These are phyloP conservation scores for Hassar affinis DNA, from an alignment of 2,113 vertebrate species.

Conservation along the genomic window DNA sequence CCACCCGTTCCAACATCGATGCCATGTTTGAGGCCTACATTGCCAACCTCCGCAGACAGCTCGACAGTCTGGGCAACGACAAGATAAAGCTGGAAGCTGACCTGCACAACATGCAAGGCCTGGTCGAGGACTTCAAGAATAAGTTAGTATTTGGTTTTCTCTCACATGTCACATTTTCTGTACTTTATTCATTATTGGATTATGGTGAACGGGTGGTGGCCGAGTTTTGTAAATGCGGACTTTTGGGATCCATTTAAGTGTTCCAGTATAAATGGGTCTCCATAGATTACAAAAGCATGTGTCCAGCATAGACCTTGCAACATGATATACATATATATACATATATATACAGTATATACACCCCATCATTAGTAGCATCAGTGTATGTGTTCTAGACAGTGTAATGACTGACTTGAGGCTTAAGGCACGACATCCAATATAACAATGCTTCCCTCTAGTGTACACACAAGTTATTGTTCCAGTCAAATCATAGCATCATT, in stretches of 20 bases:
- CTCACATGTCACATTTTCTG: background rate
- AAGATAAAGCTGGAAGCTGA: constrained; percentile 88
- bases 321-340: too few relatives aligned
- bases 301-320: background rate
- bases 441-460: constrained; percentile 65
- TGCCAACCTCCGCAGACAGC: constrained; percentile 80
- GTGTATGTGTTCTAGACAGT: constrained; percentile 36
- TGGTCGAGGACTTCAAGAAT: constrained; percentile 95
- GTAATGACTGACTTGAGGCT: background rate
- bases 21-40: constrained; percentile 86
- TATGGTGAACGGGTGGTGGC: background rate
- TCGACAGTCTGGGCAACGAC: constrained; percentile 82
- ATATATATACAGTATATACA: too few relatives aligned
- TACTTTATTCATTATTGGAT: background rate
- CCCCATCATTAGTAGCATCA: constrained; percentile 40
- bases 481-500: background rate
- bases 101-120: constrained; percentile 86
- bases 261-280: constrained; percentile 29
- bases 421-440: constrained; percentile 11
- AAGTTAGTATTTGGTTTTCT: constrained; percentile 76
- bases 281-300: constrained; percentile 2
- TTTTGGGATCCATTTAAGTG: constrained; percentile 32
- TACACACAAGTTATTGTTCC: constrained; percentile 14
- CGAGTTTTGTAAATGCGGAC: constrained; percentile 22
- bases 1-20: constrained; percentile 77